Conservation (phyloP, 2,888 invertebrate species). For the Ormyrus labotus region DNA sequence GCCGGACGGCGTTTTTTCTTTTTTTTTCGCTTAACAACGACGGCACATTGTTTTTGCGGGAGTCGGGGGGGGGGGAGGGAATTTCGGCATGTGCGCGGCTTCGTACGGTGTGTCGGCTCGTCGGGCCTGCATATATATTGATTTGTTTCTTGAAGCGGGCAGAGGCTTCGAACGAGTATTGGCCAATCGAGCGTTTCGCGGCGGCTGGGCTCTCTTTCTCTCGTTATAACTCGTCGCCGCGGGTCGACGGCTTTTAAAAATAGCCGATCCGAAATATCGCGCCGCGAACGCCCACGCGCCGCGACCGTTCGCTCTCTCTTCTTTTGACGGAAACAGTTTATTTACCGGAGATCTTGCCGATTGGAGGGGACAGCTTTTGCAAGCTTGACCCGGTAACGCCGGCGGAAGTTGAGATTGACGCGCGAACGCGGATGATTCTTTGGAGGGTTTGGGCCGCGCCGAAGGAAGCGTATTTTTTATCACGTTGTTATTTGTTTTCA, state of each 20-base stretch:
- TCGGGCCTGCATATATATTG: slow-evolving; percentile 36
- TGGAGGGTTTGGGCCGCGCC: too few species aligned
- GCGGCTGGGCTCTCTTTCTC: background rate
- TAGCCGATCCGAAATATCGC: slow-evolving; percentile 21
- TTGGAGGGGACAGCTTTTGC: background rate
- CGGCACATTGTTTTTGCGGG: slow-evolving; percentile 31
- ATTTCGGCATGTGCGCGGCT: background rate
- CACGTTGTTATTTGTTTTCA: too few species aligned
- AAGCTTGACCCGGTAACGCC: too few species aligned
- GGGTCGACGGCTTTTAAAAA: slow-evolving; percentile 39
- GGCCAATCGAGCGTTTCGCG: slow-evolving; percentile 43
- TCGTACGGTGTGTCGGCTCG: background rate
- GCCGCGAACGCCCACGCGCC: background rate
- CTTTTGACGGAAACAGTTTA: slow-evolving; percentile 10
- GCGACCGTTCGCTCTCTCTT: background rate
- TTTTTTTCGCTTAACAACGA: background rate
- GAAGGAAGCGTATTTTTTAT: too few species aligned
- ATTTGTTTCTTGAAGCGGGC: slow-evolving; percentile 38
- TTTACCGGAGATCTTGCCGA: background rate
- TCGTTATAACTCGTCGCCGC: background rate
- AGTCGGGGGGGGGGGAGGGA: background rate
- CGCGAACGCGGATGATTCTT: too few species aligned
- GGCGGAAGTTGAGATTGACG: too few species aligned
- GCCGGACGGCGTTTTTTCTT: background rate
- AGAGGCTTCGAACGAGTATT: slow-evolving; percentile 11